Conservation (phyloP, 1,140 invertebrate genomes). For the Camponotus floridanus region DNA sequence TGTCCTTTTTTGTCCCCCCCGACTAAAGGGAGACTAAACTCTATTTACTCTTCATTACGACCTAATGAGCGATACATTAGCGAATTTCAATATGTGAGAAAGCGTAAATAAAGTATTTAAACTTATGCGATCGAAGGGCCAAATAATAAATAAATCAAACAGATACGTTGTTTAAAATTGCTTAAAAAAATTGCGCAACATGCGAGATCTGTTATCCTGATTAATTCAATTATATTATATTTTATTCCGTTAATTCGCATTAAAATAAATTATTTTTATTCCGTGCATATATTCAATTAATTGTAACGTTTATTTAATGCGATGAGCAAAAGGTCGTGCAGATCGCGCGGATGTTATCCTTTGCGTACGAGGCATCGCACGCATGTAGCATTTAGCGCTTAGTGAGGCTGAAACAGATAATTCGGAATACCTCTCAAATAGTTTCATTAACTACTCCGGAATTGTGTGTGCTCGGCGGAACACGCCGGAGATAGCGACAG, state of each 20-base stretch:
- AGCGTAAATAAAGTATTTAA: slow-evolving; percentile 45
- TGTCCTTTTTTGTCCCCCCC: slow-evolving; percentile 44
- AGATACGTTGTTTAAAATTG: not conserved
- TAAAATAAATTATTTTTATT: not conserved
- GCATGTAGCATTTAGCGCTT: slow-evolving; percentile 18
- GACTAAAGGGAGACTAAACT: slow-evolving; percentile 60
- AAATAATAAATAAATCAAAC: no score
- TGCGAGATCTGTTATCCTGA: no score
- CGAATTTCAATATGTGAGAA: slow-evolving; percentile 47
- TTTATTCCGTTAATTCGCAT: not conserved
- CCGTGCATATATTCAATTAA: not conserved
- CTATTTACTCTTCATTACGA: slow-evolving; percentile 72
- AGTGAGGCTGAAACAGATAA: slow-evolving; percentile 59
- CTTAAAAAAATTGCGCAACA: no score
- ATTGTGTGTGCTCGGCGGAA: slow-evolving; percentile 40
- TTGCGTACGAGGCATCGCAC: slow-evolving; percentile 12
- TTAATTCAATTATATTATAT: not conserved
- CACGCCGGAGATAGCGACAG: slow-evolving; percentile 47
- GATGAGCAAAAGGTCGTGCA: not conserved
- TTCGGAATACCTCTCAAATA: slow-evolving; percentile 55
- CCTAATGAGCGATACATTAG: slow-evolving; percentile 69
- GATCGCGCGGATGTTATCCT: slow-evolving; percentile 19
- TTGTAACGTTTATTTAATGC: not conserved
- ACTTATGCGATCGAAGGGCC: not conserved
- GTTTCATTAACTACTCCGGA: slow-evolving; percentile 51